A percentile compares a stretch with the other conserved stretches of the same genome.
These are phyloP conservation scores for Butastur rufipennis DNA, from an alignment of 2,113 vertebrate species.

Conservation along the genomic window DNA sequence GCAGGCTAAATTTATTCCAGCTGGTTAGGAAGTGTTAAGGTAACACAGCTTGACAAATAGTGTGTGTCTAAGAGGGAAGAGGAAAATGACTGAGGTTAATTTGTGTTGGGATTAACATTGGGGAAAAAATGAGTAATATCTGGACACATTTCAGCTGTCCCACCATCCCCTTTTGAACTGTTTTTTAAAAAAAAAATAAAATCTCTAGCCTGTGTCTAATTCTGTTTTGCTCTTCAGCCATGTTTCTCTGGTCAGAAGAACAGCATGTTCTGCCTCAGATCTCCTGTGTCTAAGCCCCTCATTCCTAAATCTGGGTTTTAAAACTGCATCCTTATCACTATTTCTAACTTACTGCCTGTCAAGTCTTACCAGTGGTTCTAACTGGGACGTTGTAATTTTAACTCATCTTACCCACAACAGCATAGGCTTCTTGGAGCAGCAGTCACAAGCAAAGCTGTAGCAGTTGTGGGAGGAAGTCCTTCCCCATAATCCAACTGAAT, in stretches of 20 bases:
- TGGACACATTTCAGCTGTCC: background rate
- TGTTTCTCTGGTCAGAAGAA: background rate
- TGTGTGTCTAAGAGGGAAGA: background rate
- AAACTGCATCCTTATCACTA: background rate
- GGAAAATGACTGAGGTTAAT: background rate
- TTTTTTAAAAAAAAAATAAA: background rate
- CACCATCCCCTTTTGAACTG: background rate
- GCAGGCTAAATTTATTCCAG: slow-evolving; percentile 14
- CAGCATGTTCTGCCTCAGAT: background rate
- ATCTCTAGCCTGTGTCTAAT: background rate
- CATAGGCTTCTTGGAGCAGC: background rate
- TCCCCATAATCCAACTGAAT: background rate
- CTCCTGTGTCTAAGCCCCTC: background rate
- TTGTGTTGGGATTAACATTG: background rate
- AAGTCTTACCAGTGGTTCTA: background rate
- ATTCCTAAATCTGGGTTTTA: background rate
- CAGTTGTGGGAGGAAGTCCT: background rate
- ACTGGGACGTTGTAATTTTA: background rate
- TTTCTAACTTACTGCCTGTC: background rate
- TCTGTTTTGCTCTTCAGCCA: background rate
- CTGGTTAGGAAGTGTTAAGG: slow-evolving; percentile 7
- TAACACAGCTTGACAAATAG: background rate
- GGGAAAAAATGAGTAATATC: background rate
- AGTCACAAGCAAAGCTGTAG: background rate
- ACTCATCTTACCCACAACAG: background rate